Percentiles rank a stretch among this genome's conserved stretches.
Evolutionary conservation across 2,113 vertebrate species (phyloP).

Genomic region (Cranoglanis bouderius): DNA sequence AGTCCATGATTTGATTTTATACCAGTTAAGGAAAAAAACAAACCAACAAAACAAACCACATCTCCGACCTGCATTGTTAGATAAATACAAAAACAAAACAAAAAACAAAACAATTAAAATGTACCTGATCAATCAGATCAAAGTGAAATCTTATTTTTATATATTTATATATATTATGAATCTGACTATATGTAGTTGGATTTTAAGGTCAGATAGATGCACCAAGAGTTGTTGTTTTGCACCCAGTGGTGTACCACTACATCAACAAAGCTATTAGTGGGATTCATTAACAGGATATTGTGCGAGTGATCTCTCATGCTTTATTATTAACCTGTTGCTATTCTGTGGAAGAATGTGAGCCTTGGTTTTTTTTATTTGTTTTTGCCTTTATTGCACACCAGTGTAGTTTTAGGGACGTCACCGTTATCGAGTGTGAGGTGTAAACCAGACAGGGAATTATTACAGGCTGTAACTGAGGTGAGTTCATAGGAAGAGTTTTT

Average conservation of each 20-base stretch:
- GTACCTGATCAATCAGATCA: background rate
- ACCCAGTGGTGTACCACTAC: background rate
- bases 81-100: background rate
- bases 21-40: background rate
- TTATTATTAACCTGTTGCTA: conserved; percentile 3
- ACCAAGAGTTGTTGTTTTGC: background rate
- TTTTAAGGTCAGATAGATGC: background rate
- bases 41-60: background rate
- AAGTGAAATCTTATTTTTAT: background rate
- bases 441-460: background rate
- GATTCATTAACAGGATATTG: background rate
- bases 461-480: background rate
- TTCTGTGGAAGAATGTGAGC: background rate
- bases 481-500: too few relatives aligned
- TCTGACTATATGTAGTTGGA: background rate
- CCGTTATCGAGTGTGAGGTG: too few relatives aligned
- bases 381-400: background rate
- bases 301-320: background rate
- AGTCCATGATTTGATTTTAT: too few relatives aligned
- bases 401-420: background rate
- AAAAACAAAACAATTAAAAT: background rate
- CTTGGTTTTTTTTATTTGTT: background rate
- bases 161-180: background rate
- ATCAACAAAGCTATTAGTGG: background rate
- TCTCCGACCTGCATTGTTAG: background rate